Percentiles rank a stretch among this genome's conserved stretches.
These are phyloP conservation scores for Terebella lapidaria DNA, from an alignment of 2,888 invertebrate genomes.

Conservation along the genomic window DNA sequence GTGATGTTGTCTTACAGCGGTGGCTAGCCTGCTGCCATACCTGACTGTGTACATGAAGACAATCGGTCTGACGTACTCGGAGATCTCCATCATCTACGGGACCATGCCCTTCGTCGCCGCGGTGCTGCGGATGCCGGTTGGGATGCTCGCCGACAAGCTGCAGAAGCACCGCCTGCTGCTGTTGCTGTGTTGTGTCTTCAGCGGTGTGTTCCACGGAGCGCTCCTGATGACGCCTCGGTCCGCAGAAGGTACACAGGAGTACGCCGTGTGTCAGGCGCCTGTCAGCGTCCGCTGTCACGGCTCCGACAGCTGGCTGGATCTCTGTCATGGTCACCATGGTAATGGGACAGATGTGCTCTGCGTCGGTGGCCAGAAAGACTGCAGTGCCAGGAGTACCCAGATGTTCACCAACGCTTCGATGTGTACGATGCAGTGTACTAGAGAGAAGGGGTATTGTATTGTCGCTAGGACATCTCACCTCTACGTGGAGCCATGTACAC, in stretches of 20 bases:
- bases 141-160: conserved; percentile 72
- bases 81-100: conserved; percentile 73
- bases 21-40: conserved; percentile 77
- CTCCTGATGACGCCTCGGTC: conserved; percentile 58
- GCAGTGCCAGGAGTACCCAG: too few relatives aligned
- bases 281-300: not conserved
- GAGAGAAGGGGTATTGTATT: too few relatives aligned
- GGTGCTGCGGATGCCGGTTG: conserved; percentile 71
- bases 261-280: not conserved
- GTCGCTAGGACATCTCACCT: too few relatives aligned
- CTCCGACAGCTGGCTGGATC: not conserved
- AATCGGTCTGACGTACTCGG: conserved; percentile 69
- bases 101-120: conserved; percentile 75
- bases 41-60: conserved; percentile 73
- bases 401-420: too few relatives aligned
- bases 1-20: conserved; percentile 59
- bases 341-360: not conserved
- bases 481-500: not conserved
- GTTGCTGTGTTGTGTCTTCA: conserved; percentile 70
- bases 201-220: conserved; percentile 75
- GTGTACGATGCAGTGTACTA: not conserved
- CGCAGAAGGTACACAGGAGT: not conserved
- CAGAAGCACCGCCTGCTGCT: conserved; percentile 78
- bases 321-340: not conserved
- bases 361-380: too few relatives aligned